Evolutionary conservation across 2,888 invertebrate genomes (phyloP).

Genomic region (Sycophila texana): DNA sequence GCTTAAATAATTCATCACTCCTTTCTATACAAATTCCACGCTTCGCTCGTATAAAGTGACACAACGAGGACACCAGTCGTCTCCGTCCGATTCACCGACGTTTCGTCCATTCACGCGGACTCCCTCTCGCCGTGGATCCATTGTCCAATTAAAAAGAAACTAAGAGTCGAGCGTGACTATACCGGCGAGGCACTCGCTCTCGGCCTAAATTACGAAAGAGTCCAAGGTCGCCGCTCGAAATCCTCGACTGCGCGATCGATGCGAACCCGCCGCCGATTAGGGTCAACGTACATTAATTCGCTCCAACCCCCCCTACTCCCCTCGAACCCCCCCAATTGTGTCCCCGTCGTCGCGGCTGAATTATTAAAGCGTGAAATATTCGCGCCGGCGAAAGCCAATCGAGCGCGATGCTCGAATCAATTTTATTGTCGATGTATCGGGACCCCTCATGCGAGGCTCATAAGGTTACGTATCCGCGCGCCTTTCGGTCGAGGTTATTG

Average conservation of each 20-base stretch:
- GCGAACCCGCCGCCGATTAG: neutral
- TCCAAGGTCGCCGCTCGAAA: slow-evolving; percentile 30
- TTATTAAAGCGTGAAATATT: slow-evolving; percentile 2
- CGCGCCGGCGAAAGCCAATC: neutral
- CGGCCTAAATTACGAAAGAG: slow-evolving; percentile 47
- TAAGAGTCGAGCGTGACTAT: neutral
- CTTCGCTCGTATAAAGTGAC: no score
- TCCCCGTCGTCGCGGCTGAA: neutral
- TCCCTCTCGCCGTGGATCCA: no score
- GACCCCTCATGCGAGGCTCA: neutral
- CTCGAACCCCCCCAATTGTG: neutral
- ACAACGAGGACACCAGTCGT: no score
- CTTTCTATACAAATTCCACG: no score
- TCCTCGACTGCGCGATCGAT: slow-evolving; percentile 15
- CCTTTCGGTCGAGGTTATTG: neutral
- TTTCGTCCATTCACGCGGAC: no score
- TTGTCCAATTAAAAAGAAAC: neutral
- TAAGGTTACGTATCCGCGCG: neutral
- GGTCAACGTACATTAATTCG: neutral
- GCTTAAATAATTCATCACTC: no score
- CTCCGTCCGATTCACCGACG: no score
- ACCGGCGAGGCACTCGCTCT: neutral
- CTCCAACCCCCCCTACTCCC: neutral
- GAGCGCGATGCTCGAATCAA: neutral
- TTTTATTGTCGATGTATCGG: neutral